Conservation (phyloP, 2,888 invertebrate species). For the Drosophila diplacantha region DNA sequence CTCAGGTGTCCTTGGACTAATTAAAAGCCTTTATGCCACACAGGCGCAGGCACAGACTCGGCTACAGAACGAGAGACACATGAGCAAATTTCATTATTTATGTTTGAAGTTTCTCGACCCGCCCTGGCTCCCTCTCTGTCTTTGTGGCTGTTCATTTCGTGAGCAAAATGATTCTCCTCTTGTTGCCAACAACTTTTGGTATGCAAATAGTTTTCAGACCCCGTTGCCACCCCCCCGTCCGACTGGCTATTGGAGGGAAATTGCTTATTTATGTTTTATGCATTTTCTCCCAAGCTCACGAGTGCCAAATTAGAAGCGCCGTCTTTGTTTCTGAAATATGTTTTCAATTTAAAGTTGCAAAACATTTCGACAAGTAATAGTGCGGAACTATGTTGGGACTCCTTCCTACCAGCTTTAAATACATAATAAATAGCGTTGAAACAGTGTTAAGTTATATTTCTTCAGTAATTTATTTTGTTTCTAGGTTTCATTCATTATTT, state of each 20-base stretch:
- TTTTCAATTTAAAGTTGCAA: slow-evolving; percentile 65
- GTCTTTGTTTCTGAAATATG: slow-evolving; percentile 57
- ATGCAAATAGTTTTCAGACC: slow-evolving; percentile 61
- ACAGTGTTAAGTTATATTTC: rapidly evolving
- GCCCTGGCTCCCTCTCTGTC: slow-evolving; percentile 2
- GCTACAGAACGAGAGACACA: slow-evolving; percentile 25
- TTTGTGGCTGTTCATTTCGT: slow-evolving; percentile 56
- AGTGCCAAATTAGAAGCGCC: slow-evolving; percentile 50
- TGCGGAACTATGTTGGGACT: background rate
- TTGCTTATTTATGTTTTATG: slow-evolving; percentile 63
- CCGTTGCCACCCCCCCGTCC: background rate
- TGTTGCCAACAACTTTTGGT: slow-evolving; percentile 52
- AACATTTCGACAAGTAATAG: slow-evolving; percentile 14
- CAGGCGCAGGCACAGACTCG: slow-evolving; percentile 15
- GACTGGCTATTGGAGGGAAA: slow-evolving; percentile 50
- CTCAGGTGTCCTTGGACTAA: slow-evolving; percentile 64
- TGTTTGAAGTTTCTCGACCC: slow-evolving; percentile 43
- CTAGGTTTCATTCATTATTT: slow-evolving; percentile 14
- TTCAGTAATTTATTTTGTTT: slow-evolving; percentile 8
- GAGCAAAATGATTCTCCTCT: slow-evolving; percentile 55
- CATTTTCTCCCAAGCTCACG: slow-evolving; percentile 42
- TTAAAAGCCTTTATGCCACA: slow-evolving; percentile 54
- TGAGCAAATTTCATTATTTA: slow-evolving; percentile 53
- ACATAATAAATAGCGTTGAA: background rate
- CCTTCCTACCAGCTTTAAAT: background rate